Base-by-base conservation (phyloP, 2,113 vertebrate genomes). In the Cyanoramphus novaezelandiae region DNA sequence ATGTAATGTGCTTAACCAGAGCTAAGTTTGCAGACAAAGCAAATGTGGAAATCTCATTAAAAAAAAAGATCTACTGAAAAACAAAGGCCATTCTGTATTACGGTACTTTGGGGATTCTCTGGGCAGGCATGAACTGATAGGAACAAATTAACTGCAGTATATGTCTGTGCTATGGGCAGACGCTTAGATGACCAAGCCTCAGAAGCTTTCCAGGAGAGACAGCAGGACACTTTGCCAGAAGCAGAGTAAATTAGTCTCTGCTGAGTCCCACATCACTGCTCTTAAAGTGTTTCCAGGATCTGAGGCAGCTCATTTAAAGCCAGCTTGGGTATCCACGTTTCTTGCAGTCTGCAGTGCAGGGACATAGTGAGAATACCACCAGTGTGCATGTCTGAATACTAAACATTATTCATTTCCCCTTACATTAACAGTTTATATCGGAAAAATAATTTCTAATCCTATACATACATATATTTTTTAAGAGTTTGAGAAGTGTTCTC, bases 1-100 rank as follows among this genome's bases (percentile, higher is more conserved):
- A 71, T 9, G 23, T 52, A 77, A 83, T 17, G n/a, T 25, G 29
- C 29, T 86, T 68, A 84, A 92, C 47, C 74, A 93, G 60, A 37
- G 29, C 59, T 77, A 93, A 94, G 75, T 90, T 96, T 53, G 88
- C 60, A 90, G 81, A 88, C 83, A 86, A 67, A 65, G 60, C 17
- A 92, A 93, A 96, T 35, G 57, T 92, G 76, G 82, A 94, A 95
- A 94, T 92, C 60, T 6, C 90, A 94, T 94, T 93, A 23, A 57
- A 89, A 91, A 29, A 29, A 81, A 52, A 46, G 11, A 13, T 18
- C 53, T 75, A 63, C 25, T 29, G 44, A 68, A 85, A 79, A 93
- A 84, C 46, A 92, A 79, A 71, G 35, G n/a, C 76, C 28, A 69
- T 78, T 93, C 57, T 90, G 68, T 90, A 10, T 71, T 88, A 93